Percentiles rank a stretch among this genome's conserved stretches.
phyloP scores from a whole-genome alignment of 2,113 vertebrate species.

The Colius striatus region DNA sequence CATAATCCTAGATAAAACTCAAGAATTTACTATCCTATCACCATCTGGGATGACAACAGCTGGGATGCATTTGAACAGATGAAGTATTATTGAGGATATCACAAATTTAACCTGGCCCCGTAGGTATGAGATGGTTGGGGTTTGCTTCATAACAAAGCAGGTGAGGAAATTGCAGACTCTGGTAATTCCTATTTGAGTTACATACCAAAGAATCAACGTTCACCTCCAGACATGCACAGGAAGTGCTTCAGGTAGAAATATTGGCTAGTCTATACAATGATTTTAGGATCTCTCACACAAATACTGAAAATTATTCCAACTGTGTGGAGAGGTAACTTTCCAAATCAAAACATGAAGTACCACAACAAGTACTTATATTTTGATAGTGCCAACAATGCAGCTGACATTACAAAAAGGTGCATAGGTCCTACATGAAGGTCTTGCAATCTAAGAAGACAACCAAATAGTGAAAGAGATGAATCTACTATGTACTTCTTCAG shows the following conservation, averaged over 20 bases:
- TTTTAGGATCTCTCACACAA: neutral
- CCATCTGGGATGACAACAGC: neutral
- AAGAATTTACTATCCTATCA: neutral
- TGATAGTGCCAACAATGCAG: neutral
- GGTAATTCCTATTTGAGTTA: neutral
- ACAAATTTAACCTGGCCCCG: neutral
- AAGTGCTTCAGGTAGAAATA: neutral
- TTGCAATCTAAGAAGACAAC: neutral
- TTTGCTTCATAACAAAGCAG: neutral
- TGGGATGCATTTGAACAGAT: neutral
- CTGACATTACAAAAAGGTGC: neutral
- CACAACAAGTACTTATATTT: neutral
- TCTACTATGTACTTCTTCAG: neutral
- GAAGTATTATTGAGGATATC: neutral
- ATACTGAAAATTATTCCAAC: neutral
- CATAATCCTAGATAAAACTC: neutral
- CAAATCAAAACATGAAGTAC: neutral
- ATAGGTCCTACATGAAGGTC: neutral
- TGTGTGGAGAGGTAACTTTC: neutral
- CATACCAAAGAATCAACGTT: neutral
- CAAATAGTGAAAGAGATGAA: neutral
- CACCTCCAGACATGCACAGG: neutral
- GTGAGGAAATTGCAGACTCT: neutral
- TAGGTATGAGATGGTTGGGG: neutral
- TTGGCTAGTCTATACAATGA: fast-evolving